Conservation (phyloP, 92 coral and sea anemone species). For the Montipora capitata region DNA sequence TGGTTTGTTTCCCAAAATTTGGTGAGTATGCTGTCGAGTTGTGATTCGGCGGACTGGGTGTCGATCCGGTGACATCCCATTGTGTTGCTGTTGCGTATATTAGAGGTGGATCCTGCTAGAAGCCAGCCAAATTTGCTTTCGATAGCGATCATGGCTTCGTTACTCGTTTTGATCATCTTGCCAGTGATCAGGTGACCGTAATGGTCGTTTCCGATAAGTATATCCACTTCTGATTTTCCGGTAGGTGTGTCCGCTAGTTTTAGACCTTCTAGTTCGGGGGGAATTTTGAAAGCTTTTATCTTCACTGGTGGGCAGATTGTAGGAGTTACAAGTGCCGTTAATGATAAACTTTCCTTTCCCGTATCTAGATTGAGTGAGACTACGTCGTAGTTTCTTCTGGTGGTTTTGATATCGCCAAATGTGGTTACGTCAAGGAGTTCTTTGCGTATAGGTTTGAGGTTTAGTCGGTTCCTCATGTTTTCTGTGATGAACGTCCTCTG, state of each 20-base stretch:
- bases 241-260: conserved; percentile 22
- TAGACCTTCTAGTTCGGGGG: neutral
- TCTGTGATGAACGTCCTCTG: conserved; percentile 4
- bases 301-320: too few species aligned
- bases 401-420: conserved; percentile 17
- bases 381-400: conserved; percentile 10
- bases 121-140: conserved; percentile 30
- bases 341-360: neutral
- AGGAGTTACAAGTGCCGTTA: conserved; percentile 5
- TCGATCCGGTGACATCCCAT: neutral
- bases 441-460: neutral
- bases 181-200: neutral
- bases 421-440: conserved; percentile 42
- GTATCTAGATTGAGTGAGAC: neutral
- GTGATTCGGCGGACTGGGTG: neutral
- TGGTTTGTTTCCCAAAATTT: conserved; percentile 35
- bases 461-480: neutral
- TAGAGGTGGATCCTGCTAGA: neutral
- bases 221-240: neutral
- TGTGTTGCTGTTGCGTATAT: neutral
- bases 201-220: neutral
- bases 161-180: conserved; percentile 8
- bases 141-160: conserved; percentile 19
- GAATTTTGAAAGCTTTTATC: too few species aligned
- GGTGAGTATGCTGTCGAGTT: conserved; percentile 6